Base-by-base conservation (phyloP, 2,888 invertebrate genomes). In the Galerucella calmariensis region DNA sequence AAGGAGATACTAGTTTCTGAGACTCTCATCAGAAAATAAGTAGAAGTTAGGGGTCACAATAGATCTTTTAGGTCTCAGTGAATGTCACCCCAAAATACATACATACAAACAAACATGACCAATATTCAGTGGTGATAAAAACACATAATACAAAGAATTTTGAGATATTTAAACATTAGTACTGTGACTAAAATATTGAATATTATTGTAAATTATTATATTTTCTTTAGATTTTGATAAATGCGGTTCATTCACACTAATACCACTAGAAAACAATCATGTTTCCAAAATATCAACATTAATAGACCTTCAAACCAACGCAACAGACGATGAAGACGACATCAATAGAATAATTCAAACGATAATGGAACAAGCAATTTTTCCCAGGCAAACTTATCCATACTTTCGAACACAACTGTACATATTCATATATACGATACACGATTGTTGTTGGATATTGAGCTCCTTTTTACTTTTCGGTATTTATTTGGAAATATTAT, bases 391-490 rank as follows among this genome's bases (percentile, higher is more conserved):
- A 75, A 79, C 80, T 9, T 56, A 16, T 10, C 73, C 66, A 2
- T 80, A 79, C 16, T 53, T 53, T 2, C 80, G 82, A 67, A 81
- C 81, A 9, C 75, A 77, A 35, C 56, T 79, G 11, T 82, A 83
- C 67, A 58, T 84, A 46, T 12, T 75, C 10, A 41, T 77, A 41
- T 82, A 81, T 44, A 78, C 83, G 24, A 75, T 83, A 41, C 53
- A 81, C 6, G 85, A 86, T 78, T 75, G 74, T 0, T 62, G 82
- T 9, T 86, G 85, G 85, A 78, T 85, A 11, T 72, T 84, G 20
- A 71, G 84, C 41, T 77, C 85, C 6, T 77, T 85, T 24, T 78
- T 82, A 51, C 75, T 85, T 67, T 76, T 84, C 59, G 80, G 86
- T 86, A 81, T 35, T 35, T 35, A 20, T 66, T 63, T 35, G 41